Conservation (phyloP, 2,888 invertebrate genomes). For the Baccha elongata region DNA sequence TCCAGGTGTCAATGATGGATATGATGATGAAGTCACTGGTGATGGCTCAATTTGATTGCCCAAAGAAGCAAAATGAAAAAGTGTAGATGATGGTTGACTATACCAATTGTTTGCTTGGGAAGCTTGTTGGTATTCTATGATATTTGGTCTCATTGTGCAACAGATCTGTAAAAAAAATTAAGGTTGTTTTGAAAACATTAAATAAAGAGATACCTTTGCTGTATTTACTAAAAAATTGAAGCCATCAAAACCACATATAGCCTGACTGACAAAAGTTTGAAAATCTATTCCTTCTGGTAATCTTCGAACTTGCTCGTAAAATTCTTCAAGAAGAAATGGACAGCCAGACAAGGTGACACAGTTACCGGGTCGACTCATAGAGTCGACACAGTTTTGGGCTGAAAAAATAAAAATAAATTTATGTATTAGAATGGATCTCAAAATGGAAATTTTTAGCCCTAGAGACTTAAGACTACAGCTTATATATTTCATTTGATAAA, state of each 20-base stretch:
- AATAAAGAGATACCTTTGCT: not conserved
- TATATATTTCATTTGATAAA: too few species aligned
- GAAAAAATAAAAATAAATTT: conserved; percentile 51
- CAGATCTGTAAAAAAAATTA: conserved; percentile 75
- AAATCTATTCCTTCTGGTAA: conserved; percentile 78
- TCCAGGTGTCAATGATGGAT: not conserved
- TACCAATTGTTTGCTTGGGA: not conserved
- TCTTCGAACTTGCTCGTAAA: conserved; percentile 76
- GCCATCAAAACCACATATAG: conserved; percentile 88
- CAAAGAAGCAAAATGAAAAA: conserved; percentile 43
- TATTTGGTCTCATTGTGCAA: conserved; percentile 70
- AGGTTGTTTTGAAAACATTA: not conserved
- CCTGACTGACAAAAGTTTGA: conserved; percentile 84
- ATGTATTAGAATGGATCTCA: too few species aligned
- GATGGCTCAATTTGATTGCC: conserved; percentile 18
- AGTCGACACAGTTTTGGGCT: conserved; percentile 83
- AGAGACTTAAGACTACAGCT: too few species aligned
- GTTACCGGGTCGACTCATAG: conserved; percentile 82
- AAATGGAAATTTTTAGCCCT: too few species aligned
- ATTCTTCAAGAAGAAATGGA: conserved; percentile 82
- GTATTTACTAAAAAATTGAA: conserved; percentile 85
- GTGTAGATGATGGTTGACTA: not conserved
- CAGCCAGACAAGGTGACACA: conserved; percentile 85
- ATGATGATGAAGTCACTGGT: too few species aligned
- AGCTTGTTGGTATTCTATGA: not conserved